phyloP scores from a whole-genome alignment of 2,888 invertebrate species.

The Hermaeophaga mercurialis region DNA sequence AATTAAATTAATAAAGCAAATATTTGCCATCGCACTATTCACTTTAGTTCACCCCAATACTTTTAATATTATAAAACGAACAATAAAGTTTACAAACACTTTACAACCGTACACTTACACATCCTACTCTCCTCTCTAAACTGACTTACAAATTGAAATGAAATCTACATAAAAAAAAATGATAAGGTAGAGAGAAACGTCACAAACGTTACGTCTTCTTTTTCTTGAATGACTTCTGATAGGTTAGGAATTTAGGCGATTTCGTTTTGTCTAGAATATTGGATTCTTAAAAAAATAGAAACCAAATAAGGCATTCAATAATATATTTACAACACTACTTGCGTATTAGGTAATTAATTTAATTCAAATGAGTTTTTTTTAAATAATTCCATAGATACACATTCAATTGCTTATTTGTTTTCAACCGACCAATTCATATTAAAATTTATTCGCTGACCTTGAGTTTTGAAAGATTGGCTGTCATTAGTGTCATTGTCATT shows the following conservation, averaged over 20 bases:
- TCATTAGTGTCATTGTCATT: background rate
- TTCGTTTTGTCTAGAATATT: no score
- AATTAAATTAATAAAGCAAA: slow-evolving; percentile 7
- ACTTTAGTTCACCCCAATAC: slow-evolving; percentile 8
- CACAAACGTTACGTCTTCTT: slow-evolving; percentile 14
- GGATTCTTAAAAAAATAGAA: no score
- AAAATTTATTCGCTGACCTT: no score
- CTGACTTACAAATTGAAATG: slow-evolving; percentile 20
- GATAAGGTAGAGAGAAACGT: slow-evolving; percentile 14
- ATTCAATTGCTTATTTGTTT: no score
- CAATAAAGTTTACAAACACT: slow-evolving; percentile 13
- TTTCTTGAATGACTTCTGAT: slow-evolving; percentile 3
- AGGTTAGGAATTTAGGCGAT: background rate
- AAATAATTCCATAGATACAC: no score
- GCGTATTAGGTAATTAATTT: no score
- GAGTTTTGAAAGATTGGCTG: no score
- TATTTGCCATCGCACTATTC: slow-evolving; percentile 27
- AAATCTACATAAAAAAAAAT: slow-evolving; percentile 14
- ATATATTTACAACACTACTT: no score
- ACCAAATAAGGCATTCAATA: no score
- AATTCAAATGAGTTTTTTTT: no score
- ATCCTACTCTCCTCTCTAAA: slow-evolving; percentile 9
- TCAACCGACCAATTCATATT: no score
- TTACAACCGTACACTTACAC: slow-evolving; percentile 8
- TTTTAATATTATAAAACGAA: slow-evolving; percentile 8